These are phyloP conservation scores for Cynopterus sphinx DNA, from an alignment of 2,797 vertebrate genomes.

Conservation along the genomic window DNA sequence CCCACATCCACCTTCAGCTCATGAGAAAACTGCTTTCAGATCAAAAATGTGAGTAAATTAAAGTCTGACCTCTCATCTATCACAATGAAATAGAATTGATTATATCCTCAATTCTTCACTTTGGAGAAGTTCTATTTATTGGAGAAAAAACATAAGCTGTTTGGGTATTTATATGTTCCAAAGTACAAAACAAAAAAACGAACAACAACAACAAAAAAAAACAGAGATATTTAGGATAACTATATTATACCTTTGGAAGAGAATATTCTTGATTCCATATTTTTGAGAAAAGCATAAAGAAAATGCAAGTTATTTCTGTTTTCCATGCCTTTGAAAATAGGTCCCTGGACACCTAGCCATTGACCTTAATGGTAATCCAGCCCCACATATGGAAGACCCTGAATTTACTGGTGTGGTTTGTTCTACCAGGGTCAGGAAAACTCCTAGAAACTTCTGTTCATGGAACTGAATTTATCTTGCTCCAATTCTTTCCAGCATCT, in stretches of 20 bases:
- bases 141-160: background rate
- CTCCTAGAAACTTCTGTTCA: constrained; percentile 49
- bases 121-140: background rate
- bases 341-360: background rate
- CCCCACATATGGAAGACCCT: background rate
- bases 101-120: constrained; percentile 12
- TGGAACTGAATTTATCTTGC: constrained; percentile 39
- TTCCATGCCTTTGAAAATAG: background rate
- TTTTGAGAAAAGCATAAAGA: background rate
- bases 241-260: constrained; percentile 8
- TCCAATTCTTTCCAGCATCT: constrained; percentile 48
- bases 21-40: constrained; percentile 32
- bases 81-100: constrained; percentile 19
- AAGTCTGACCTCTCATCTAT: background rate
- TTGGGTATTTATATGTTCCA: background rate
- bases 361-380: background rate
- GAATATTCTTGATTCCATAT: background rate
- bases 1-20: background rate
- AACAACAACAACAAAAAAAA: too few species aligned
- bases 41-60: background rate
- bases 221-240: background rate
- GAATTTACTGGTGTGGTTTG: background rate
- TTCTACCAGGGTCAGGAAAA: background rate
- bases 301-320: background rate
- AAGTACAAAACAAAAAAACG: background rate